Conservation (phyloP, 2,888 invertebrate genomes). For the Perizoma affinitatum region DNA sequence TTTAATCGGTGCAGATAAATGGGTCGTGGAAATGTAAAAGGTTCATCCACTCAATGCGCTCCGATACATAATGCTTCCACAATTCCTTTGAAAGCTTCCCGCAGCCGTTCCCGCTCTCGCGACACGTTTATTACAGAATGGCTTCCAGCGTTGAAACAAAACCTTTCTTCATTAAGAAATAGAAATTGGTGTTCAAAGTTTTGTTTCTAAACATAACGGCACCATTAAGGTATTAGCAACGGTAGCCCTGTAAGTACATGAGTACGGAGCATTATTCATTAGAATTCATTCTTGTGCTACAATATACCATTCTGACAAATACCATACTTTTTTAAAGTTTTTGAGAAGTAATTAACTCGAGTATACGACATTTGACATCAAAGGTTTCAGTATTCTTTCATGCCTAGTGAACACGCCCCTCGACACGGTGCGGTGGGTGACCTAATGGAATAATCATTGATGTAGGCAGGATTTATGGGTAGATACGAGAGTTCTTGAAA, state of each 20-base stretch:
- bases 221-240: conserved; percentile 49
- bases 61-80: conserved; percentile 44
- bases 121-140: conserved; percentile 44
- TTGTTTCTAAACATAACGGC: conserved; percentile 38
- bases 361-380: conserved; percentile 31
- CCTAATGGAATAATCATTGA: conserved; percentile 32
- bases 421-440: conserved; percentile 27
- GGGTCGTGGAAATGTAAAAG: conserved; percentile 29
- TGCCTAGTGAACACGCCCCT: conserved; percentile 34
- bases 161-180: conserved; percentile 30
- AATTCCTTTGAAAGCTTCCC: conserved; percentile 49
- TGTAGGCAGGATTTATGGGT: conserved; percentile 8
- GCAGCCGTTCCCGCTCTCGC: conserved; percentile 36
- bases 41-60: conserved; percentile 44
- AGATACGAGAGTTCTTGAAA: conserved; percentile 25
- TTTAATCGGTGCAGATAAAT: conserved; percentile 9
- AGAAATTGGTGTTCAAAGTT: conserved; percentile 44
- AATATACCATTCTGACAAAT: conserved; percentile 10
- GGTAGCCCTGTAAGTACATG: conserved; percentile 35
- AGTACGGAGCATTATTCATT: conserved; percentile 31
- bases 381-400: conserved; percentile 33
- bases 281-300: conserved; percentile 4
- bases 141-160: conserved; percentile 48
- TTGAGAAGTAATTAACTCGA: conserved; percentile 33
- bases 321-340: conserved; percentile 20